These are phyloP conservation scores for Hippocampus guttulatus DNA, from an alignment of 2,113 vertebrate genomes.

Conservation along the genomic window DNA sequence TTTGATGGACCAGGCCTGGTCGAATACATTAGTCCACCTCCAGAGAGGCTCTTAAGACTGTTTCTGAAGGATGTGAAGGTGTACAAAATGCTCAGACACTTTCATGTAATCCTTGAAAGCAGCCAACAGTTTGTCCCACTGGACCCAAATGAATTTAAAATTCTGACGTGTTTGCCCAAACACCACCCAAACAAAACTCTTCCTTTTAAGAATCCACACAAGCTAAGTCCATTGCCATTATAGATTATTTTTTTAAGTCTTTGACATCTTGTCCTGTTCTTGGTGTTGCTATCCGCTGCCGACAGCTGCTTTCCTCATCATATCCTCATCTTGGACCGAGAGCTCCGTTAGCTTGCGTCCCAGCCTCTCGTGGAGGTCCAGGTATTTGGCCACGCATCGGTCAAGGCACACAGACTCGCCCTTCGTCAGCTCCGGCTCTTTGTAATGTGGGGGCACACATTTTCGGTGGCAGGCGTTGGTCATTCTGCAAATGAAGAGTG, in stretches of 20 bases:
- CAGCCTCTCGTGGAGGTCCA: constrained; percentile 91
- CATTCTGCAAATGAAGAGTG: constrained; percentile 74
- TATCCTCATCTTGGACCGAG: constrained; percentile 90
- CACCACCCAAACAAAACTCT: not conserved
- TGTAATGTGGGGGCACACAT: constrained; percentile 91
- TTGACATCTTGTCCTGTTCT: not conserved
- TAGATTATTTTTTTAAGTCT: not conserved
- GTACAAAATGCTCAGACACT: constrained; percentile 1
- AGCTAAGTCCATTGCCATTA: not conserved
- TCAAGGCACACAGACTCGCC: constrained; percentile 93
- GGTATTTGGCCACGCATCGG: constrained; percentile 94
- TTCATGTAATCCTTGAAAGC: not conserved
- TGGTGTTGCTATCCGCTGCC: constrained; percentile 56
- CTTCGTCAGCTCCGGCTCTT: constrained; percentile 91
- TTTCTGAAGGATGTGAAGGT: not conserved
- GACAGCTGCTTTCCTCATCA: constrained; percentile 82
- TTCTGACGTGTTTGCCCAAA: not conserved
- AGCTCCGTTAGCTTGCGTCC: constrained; percentile 92
- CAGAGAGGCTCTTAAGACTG: constrained; percentile 6
- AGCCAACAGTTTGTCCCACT: constrained; percentile 20
- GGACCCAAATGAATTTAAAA: constrained; percentile 13
- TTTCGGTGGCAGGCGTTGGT: constrained; percentile 93
- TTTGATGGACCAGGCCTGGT: not conserved
- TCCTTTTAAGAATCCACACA: constrained; percentile 4
- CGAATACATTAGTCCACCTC: not conserved